A percentile compares a stretch with the other conserved stretches of the same genome.
Conservation (phyloP, 2,113 vertebrate genomes). For the Microtus pennsylvanicus region DNA sequence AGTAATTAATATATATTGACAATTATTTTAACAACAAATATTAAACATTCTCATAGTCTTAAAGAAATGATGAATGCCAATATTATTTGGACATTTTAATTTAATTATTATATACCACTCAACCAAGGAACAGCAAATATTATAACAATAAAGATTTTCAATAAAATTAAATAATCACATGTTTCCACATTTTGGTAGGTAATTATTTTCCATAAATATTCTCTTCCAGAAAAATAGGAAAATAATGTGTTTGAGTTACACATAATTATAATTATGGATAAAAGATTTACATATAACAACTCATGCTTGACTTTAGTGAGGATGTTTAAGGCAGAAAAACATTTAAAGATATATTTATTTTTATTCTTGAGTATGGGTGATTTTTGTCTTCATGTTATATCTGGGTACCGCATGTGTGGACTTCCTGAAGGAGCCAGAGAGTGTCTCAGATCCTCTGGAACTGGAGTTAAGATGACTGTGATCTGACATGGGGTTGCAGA, state of each 20-base stretch:
- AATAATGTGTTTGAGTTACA: background rate
- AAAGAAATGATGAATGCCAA: background rate
- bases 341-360: background rate
- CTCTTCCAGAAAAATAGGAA: background rate
- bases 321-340: too few species aligned
- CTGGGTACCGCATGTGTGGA: background rate
- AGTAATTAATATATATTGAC: background rate
- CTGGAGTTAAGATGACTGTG: background rate
- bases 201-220: background rate
- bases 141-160: background rate
- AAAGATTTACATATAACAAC: constrained; percentile 8
- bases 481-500: background rate
- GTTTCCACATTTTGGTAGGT: background rate
- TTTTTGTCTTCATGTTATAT: background rate
- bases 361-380: background rate
- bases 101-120: background rate
- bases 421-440: background rate
- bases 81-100: background rate
- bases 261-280: background rate
- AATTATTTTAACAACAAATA: background rate
- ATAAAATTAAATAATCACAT: background rate
- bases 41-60: background rate
- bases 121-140: background rate
- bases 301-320: background rate
- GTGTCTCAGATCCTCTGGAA: background rate